Evolutionary conservation across 2,888 invertebrate species (phyloP), one percentile per base, ranked within the genome.

Genomic region (Eupithecia tripunctaria): DNA sequence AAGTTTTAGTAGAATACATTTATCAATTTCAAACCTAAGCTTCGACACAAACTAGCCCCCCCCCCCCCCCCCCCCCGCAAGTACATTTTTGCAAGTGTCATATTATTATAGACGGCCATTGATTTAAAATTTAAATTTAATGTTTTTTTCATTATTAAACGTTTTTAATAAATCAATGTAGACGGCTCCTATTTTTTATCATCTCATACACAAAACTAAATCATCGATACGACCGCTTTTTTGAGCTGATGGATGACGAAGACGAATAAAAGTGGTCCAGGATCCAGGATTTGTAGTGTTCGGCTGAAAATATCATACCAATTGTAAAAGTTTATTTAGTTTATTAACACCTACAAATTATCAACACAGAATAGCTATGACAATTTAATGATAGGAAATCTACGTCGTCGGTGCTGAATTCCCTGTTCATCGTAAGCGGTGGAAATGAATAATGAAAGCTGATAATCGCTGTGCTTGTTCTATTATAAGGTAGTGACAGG

Each of bases 401-500:
- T 21, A 56, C 56, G 25, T 25, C 25, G 25, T 25, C 14, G 56
- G 56, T 56, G 56, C 56, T 25, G 25, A 56, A 25, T 56, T 56
- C 14, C 25, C 10, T 12, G 21, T 21, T 51, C 10, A 3, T 47
- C 51, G 56, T 21, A 12, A 56, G 25, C 12, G 51, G 21, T 25
- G 51, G 51, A 56, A 56, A 56, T 56, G 56, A 56, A 56, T 56
- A 56, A 56, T 56, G 56, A 56, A 56, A 56, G 56, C 56, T 12
- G 56, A 56, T 51, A 47, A 47, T 51, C 51, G 25, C 12, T 56
- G 56, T 56, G 56, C 56, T 56, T 56, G 25, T 56, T 56, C 56
- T 73, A 75, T 68, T 76, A 74, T 75, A 68, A 75, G 70, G 72
- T 63, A 78, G 73, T 81, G 83, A 81, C 85, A 81, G 82, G 62